These are phyloP conservation scores for Copidosoma aretas DNA, from an alignment of 2,888 invertebrate species.

Conservation along the genomic window DNA sequence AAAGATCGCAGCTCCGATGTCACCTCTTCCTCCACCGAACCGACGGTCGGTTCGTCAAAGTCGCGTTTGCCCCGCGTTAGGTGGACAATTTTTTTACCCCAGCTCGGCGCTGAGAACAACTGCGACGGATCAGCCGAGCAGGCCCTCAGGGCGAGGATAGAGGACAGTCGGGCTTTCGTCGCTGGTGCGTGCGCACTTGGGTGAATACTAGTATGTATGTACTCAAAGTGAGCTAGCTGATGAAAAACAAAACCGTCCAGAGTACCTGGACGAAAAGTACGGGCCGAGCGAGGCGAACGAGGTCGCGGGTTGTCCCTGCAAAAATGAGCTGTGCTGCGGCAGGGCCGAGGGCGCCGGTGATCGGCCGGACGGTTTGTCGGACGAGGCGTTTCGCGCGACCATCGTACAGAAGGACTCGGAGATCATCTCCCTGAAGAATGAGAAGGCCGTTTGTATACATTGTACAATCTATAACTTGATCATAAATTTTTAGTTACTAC, in stretches of 20 bases:
- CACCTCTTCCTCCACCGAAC: too few species aligned
- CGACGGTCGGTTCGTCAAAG: too few species aligned
- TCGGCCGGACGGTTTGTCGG: constrained; percentile 5
- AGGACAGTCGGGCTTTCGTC: background rate
- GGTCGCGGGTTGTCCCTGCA: too few species aligned
- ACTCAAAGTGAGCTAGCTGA: too few species aligned
- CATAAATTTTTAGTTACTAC: background rate
- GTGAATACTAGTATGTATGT: too few species aligned
- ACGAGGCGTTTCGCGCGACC: constrained; percentile 43
- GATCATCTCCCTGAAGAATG: constrained; percentile 52
- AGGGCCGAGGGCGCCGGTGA: background rate
- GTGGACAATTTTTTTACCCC: background rate
- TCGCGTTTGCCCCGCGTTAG: background rate
- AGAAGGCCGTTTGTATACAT: constrained; percentile 24
- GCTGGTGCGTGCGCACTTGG: background rate
- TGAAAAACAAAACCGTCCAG: too few species aligned
- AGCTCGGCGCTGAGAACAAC: background rate
- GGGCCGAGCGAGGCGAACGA: background rate
- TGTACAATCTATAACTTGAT: background rate
- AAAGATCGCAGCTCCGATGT: too few species aligned
- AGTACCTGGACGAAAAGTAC: background rate
- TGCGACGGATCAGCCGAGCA: background rate
- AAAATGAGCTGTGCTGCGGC: too few species aligned
- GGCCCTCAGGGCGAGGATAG: background rate
- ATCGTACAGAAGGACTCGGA: constrained; percentile 56